Conservation (phyloP, 1,140 invertebrate species). For the Sinella curviseta region DNA sequence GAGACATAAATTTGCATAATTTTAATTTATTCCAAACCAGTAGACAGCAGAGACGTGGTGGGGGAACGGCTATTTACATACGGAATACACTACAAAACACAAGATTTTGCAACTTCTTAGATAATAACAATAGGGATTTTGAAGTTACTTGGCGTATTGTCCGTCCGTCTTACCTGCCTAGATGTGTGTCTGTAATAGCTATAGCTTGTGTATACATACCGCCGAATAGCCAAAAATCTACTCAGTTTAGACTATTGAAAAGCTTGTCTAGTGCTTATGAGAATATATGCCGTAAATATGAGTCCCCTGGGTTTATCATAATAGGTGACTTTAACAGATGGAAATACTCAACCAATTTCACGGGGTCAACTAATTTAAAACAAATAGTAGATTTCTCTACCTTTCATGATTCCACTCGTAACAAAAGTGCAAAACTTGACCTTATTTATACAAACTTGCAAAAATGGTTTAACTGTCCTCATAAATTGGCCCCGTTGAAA, state of each 20-base stretch:
- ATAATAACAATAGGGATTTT: background rate
- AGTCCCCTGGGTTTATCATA: background rate
- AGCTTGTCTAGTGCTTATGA: background rate
- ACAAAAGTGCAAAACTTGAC: background rate
- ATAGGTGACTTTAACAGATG: constrained; percentile 15
- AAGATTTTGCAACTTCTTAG: background rate
- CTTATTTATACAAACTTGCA: background rate
- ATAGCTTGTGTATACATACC: background rate
- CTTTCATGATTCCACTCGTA: background rate
- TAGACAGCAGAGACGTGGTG: background rate
- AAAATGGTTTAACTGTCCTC: background rate
- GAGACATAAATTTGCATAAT: constrained; percentile 2
- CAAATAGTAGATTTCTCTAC: background rate
- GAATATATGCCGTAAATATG: background rate
- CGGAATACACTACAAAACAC: background rate
- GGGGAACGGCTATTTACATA: background rate
- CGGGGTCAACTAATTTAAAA: background rate
- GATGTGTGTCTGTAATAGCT: background rate
- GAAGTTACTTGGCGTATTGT: background rate
- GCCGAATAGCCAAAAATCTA: background rate
- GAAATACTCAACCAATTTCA: background rate
- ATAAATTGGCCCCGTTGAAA: background rate
- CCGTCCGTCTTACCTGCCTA: background rate
- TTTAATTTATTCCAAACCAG: background rate
- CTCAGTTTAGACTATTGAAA: background rate